Conservation (phyloP, 2,797 vertebrate genomes). For the Ciconia nigra region DNA sequence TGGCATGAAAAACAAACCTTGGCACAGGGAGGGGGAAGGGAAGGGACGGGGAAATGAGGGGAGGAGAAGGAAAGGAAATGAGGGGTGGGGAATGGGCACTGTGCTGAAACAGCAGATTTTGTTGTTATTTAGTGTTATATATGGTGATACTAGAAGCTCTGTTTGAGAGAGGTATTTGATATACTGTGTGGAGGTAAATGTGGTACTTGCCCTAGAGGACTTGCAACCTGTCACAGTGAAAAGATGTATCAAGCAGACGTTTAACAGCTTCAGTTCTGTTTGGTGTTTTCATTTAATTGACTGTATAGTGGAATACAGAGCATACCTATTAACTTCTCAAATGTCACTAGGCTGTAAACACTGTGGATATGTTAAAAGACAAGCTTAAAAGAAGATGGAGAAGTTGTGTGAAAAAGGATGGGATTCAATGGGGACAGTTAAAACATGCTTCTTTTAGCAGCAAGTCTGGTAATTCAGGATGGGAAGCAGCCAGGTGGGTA, state of each 20-base stretch:
- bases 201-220: background rate
- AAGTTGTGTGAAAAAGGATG: background rate
- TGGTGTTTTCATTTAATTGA: background rate
- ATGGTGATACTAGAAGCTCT: background rate
- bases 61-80: background rate
- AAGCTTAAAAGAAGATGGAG: background rate
- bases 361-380: background rate
- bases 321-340: background rate
- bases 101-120: conserved; percentile 35
- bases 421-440: background rate
- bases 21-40: background rate
- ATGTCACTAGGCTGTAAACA: background rate
- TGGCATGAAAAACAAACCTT: conserved; percentile 18
- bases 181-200: background rate
- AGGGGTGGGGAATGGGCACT: background rate
- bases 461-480: background rate
- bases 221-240: background rate
- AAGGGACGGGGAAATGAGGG: background rate
- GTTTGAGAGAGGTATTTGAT: background rate
- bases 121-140: background rate
- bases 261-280: background rate
- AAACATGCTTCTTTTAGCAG: background rate
- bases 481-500: background rate
- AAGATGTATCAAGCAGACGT: background rate
- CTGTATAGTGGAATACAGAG: background rate